These are phyloP conservation scores for Ceyx melanurus DNA, from an alignment of 2,113 vertebrate genomes.

Conservation along the genomic window DNA sequence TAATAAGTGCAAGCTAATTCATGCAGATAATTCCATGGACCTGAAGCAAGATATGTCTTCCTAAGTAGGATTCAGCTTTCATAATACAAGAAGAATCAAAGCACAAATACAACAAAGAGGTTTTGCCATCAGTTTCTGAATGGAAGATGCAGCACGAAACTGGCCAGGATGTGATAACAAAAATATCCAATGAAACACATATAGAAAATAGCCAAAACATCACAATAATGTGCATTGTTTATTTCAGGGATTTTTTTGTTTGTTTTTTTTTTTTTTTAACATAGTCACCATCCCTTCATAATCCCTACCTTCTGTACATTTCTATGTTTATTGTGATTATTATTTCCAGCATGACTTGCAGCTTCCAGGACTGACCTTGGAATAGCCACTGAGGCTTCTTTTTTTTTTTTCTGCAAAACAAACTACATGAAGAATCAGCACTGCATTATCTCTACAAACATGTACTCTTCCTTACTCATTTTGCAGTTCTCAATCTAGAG, in stretches of 20 bases:
- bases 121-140: neutral
- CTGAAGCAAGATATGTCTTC: neutral
- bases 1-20: neutral
- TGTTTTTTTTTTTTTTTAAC: neutral
- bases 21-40: neutral
- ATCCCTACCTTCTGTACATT: neutral
- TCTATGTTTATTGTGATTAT: neutral
- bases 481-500: slow-evolving; percentile 81
- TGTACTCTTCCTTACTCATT: slow-evolving; percentile 74
- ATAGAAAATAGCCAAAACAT: neutral
- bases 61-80: neutral
- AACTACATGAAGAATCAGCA: slow-evolving; percentile 69
- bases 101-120: neutral
- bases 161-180: neutral
- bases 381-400: neutral
- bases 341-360: slow-evolving; percentile 18
- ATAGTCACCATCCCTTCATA: neutral
- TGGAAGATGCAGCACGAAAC: neutral
- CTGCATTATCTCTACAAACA: slow-evolving; percentile 74
- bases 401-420: slow-evolving; percentile 29
- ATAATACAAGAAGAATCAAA: neutral
- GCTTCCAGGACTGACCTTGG: neutral
- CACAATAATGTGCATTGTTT: neutral
- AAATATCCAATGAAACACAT: neutral
- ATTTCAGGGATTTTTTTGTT: neutral